phyloP scores from a whole-genome alignment of 92 coral and sea anemone species.

The Micromussa lordhowensis region DNA sequence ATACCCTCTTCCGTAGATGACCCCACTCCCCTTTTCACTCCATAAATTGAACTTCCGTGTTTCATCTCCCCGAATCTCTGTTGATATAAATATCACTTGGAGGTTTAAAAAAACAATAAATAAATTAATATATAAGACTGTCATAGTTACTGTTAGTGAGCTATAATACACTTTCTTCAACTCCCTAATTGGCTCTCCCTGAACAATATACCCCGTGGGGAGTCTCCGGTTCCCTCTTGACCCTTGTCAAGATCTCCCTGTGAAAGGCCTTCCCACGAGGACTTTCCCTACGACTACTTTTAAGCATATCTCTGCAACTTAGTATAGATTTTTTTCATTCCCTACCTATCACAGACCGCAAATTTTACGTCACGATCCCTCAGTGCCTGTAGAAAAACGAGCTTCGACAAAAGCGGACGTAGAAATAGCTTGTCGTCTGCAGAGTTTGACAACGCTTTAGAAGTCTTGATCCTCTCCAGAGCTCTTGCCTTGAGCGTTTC shows the following conservation, averaged over 20 bases:
- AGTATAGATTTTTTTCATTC: not conserved
- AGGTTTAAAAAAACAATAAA: too few species aligned
- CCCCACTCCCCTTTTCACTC: too few species aligned
- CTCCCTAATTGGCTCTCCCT: not conserved
- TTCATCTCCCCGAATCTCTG: too few species aligned
- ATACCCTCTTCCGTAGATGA: too few species aligned
- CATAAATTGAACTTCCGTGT: too few species aligned
- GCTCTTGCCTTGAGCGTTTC: conserved; percentile 59
- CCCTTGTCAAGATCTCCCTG: not conserved
- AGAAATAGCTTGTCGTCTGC: conserved; percentile 19
- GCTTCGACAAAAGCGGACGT: conserved; percentile 64
- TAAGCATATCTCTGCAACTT: not conserved
- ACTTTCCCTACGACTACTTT: not conserved
- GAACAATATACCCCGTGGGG: not conserved
- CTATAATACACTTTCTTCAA: not conserved
- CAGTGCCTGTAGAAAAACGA: conserved; percentile 67
- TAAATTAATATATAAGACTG: too few species aligned
- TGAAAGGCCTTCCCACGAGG: not conserved
- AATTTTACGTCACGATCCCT: conserved; percentile 53
- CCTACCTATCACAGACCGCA: conserved; percentile 92
- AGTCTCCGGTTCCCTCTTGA: too few species aligned
- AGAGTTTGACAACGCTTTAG: conserved; percentile 45
- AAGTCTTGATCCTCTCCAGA: conserved; percentile 38
- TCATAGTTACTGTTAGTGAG: not conserved
- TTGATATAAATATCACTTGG: too few species aligned